Evolutionary conservation across 2,888 invertebrate species (phyloP).

Genomic region (Erpobdella octoculata): DNA sequence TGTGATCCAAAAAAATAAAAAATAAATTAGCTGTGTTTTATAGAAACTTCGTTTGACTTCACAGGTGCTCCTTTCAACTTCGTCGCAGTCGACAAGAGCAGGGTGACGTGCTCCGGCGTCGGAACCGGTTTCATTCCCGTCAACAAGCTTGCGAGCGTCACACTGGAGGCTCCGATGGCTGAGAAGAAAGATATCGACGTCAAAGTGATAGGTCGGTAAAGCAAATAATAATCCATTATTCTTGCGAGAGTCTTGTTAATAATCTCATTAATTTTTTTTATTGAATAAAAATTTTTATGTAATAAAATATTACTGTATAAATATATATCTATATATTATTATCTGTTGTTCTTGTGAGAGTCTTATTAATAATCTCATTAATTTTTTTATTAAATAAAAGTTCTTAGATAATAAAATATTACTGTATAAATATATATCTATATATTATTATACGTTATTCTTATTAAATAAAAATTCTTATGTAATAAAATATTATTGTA

Average conservation of each 20-base stretch:
- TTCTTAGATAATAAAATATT: neutral
- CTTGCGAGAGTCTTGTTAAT: neutral
- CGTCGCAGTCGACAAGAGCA: slow-evolving; percentile 29
- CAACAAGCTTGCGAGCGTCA: slow-evolving; percentile 23
- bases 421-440: no score
- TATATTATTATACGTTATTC: no score
- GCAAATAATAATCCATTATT: neutral
- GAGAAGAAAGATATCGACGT: slow-evolving; percentile 26
- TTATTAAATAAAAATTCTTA: neutral
- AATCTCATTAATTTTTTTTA: neutral
- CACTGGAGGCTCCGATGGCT: slow-evolving; percentile 27
- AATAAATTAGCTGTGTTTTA: no score
- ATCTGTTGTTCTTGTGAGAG: neutral
- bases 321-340: neutral
- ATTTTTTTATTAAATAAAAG: neutral
- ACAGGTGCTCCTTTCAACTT: slow-evolving; percentile 31
- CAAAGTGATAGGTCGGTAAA: slow-evolving; percentile 26
- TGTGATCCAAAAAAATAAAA: no score
- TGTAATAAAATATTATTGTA: neutral
- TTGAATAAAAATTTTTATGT: neutral
- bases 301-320: neutral
- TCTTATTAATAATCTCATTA: neutral
- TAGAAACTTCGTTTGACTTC: no score
- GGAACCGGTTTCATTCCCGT: slow-evolving; percentile 29
- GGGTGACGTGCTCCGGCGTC: slow-evolving; percentile 7